These are phyloP conservation scores for Chrysodeixis includens DNA, from an alignment of 2,888 invertebrate genomes.

Conservation along the genomic window DNA sequence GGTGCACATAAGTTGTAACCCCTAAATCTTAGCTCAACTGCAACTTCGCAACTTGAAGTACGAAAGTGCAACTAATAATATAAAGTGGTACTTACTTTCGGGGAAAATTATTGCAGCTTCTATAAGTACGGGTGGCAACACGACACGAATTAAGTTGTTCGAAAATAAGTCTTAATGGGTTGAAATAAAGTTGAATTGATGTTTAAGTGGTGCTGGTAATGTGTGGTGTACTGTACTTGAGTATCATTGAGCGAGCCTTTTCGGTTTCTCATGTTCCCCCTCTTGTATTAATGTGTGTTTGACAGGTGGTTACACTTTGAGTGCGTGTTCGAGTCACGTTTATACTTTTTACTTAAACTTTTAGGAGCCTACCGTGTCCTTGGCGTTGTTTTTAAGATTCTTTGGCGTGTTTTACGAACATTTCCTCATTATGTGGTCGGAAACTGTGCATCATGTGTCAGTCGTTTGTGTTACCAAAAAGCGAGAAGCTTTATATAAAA, in stretches of 20 bases:
- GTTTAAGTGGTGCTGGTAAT: not conserved
- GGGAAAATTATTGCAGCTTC: not conserved
- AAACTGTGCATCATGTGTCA: not conserved
- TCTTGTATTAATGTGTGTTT: constrained; percentile 28
- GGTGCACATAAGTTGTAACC: constrained; percentile 39
- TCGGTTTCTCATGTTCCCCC: constrained; percentile 11
- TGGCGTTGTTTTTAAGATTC: constrained; percentile 9
- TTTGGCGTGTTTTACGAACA: not conserved
- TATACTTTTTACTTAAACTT: constrained; percentile 30
- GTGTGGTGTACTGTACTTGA: constrained; percentile 13
- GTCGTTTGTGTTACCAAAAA: not conserved
- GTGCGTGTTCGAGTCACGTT: constrained; percentile 23
- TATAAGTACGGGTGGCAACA: not conserved
- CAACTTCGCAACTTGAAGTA: constrained; percentile 35
- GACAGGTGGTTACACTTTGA: constrained; percentile 32
- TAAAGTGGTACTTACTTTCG: constrained; percentile 33
- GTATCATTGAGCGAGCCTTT: constrained; percentile 18
- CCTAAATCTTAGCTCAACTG: constrained; percentile 44
- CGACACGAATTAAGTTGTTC: not conserved
- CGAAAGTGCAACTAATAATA: constrained; percentile 49
- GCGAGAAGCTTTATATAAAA: not conserved
- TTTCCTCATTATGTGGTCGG: not conserved
- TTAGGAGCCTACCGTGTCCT: constrained; percentile 22
- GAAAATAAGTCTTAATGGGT: not conserved
- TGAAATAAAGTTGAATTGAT: not conserved